Percentiles rank a stretch among this genome's conserved stretches.
phyloP scores from a whole-genome alignment of 2,888 invertebrate species.

The Macaria liturata region DNA sequence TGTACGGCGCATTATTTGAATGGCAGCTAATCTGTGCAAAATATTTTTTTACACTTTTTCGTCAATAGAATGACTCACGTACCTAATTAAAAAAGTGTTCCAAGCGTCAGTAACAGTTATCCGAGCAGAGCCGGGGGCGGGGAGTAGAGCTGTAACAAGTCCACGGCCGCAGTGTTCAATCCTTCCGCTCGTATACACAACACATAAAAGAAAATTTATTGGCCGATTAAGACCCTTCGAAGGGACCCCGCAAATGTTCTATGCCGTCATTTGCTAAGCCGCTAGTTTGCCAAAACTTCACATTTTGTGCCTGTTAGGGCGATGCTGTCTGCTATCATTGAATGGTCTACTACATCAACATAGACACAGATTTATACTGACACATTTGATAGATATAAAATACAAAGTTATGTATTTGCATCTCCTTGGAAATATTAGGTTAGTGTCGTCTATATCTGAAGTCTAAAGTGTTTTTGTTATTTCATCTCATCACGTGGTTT shows the following conservation, averaged over 20 bases:
- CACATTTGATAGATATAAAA: constrained; percentile 7
- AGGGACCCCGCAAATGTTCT: constrained; percentile 65
- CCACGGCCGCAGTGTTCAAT: constrained; percentile 37
- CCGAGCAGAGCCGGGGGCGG: too few species aligned
- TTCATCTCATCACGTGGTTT: too few species aligned
- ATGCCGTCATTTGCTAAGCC: constrained; percentile 62
- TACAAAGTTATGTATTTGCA: too few species aligned
- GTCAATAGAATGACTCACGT: too few species aligned
- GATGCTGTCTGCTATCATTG: constrained; percentile 31
- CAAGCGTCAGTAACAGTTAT: too few species aligned
- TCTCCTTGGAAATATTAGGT: too few species aligned
- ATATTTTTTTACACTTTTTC: too few species aligned
- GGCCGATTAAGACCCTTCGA: constrained; percentile 68
- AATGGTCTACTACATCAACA: constrained; percentile 24
- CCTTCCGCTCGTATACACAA: constrained; percentile 50
- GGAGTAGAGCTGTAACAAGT: constrained; percentile 27
- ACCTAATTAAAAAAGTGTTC: too few species aligned
- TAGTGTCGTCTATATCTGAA: too few species aligned
- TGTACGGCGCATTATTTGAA: too few species aligned
- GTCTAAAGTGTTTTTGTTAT: too few species aligned
- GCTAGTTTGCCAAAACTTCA: constrained; percentile 57
- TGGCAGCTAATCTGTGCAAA: too few species aligned
- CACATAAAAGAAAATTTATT: constrained; percentile 71
- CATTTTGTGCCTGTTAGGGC: constrained; percentile 38
- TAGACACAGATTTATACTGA: constrained; percentile 12